Evolutionary conservation across 2,797 vertebrate species (phyloP), one percentile per base, ranked within the genome.

Genomic region (Hyperoplus immaculatus): DNA sequence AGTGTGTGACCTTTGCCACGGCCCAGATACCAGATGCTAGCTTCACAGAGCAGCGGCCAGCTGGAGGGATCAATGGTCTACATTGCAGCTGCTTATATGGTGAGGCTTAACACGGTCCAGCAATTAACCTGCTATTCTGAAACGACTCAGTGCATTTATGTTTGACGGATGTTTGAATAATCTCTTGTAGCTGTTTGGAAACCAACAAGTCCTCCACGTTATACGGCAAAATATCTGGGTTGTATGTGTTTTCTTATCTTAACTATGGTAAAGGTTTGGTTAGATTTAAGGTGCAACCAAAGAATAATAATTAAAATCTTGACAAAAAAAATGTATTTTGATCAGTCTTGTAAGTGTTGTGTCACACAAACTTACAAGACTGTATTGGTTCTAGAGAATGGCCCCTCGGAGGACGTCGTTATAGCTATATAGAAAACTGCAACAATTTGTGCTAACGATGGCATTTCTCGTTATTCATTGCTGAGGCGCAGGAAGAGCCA

Each of bases 111-210:
- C 77, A 72, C 0, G 12, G 71, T 58, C 77, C 76, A 73, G 78
- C 83, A 89, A 89, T 92, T 88, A 89, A 93, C 89, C 91, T 90
- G 85, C 77, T 29, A 29, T 29, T 29, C 29, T 29, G 29, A 68
- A 83, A 84, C 46, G 69, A n/a, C 41, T 71, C 15, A 21, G 11
- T 21, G 45, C 45, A 3, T 69, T 49, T 41, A 45, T 41, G 29
- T 29, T 21, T 21, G 4, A 16, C 18, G 5, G 5, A 4, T 12
- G 57, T 64, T 55, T 73, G 45, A 75, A 38, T 59, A 12, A 29
- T 45, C 49, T 50, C n/a, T 50, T 16, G 5, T 15, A 8, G 29
- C 14, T 38, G 50, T 74, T 57, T 73, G 13, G 64, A 50, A 51
- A 53, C n/a, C 14, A 55, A 6, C 9, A 58, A 68, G 5, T 41